Conservation (phyloP, 1,140 invertebrate genomes). For the Drosophila sproati region DNA sequence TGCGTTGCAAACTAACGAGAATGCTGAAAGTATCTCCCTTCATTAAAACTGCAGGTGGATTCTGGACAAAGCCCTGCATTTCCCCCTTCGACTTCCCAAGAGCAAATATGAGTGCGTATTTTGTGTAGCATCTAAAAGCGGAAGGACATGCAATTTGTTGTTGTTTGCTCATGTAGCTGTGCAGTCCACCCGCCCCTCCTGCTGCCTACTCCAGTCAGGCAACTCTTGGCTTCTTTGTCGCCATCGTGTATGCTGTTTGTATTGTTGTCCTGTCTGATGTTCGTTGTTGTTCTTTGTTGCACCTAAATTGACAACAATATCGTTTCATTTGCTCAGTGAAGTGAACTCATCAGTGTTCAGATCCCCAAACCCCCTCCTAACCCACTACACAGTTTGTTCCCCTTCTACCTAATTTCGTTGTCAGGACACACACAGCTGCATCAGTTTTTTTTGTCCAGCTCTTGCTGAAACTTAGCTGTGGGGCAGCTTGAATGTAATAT, state of each 20-base stretch:
- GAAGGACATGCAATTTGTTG: conserved; percentile 82
- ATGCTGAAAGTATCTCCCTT: conserved; percentile 53
- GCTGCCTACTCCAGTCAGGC: neutral
- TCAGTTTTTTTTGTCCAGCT: conserved; percentile 60
- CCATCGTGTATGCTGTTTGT: conserved; percentile 76
- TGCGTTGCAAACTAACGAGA: conserved; percentile 4
- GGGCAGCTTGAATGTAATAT: conserved; percentile 73
- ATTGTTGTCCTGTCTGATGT: conserved; percentile 64
- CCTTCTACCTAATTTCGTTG: neutral
- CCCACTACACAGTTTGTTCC: neutral
- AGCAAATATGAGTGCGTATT: conserved; percentile 81
- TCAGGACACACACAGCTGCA: conserved; percentile 55
- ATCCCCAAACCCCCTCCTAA: conserved; percentile 8
- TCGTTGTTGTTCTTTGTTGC: conserved; percentile 77
- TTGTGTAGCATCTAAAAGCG: conserved; percentile 75
- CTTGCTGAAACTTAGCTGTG: conserved; percentile 7
- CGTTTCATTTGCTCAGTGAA: conserved; percentile 82
- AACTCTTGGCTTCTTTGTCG: conserved; percentile 29
- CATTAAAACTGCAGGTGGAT: conserved; percentile 65
- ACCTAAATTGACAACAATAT: conserved; percentile 83
- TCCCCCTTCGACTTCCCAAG: conserved; percentile 1
- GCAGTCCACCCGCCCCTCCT: neutral
- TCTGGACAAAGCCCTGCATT: neutral
- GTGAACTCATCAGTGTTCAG: conserved; percentile 78
- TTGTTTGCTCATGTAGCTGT: conserved; percentile 72